Base-by-base conservation (phyloP, 2,797 vertebrate species). In the Parauchenoglanis punctatus region DNA sequence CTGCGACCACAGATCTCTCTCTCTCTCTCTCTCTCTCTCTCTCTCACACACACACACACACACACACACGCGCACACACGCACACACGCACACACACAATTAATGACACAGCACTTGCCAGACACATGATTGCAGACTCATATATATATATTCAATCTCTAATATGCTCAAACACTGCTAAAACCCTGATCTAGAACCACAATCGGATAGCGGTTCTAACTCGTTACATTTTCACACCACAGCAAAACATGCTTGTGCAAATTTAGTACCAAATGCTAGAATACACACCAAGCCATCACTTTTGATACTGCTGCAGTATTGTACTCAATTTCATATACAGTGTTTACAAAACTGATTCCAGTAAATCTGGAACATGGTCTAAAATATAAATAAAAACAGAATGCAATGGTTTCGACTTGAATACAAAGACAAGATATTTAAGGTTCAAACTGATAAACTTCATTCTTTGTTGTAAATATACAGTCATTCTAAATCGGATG, bases 1-100 rank as follows among this genome's bases (percentile, higher is more conserved):
- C 92, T 93, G 92, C 87, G 91, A 92, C 93, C 94, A 91, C 93
- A 94, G 88, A 89, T 67, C 83, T 73, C 65, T 59, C 35, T 56
- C 18, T 8, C 72, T 73, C 85, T 83, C 87, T 35, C 35, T 35
- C 35, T 35, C 35, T 35, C 35, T 35, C 35, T 35, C n/a, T n/a
- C n/a, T n/a, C n/a, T n/a, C 46, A 46, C 46, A 46, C 46, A 46
- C 80, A 2, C 72, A 25, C 68, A 13, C 78, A 49, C 82, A 75
- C 72, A 80, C 85, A 84, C 87, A 87, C 88, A 84, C 59, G 31
- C 80, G 83, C 54, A 80, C 84, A 58, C 76, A 58, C 54, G 59
- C 54, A 23, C 49, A 58, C 76, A 58, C 54, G 59, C 54, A 23
- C 49, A 73, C 44, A 68, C 70, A 56, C 31, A 56, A 78, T 86